These are phyloP conservation scores for Malthinus flaveolus DNA, from an alignment of 2,888 invertebrate genomes.

Conservation along the genomic window DNA sequence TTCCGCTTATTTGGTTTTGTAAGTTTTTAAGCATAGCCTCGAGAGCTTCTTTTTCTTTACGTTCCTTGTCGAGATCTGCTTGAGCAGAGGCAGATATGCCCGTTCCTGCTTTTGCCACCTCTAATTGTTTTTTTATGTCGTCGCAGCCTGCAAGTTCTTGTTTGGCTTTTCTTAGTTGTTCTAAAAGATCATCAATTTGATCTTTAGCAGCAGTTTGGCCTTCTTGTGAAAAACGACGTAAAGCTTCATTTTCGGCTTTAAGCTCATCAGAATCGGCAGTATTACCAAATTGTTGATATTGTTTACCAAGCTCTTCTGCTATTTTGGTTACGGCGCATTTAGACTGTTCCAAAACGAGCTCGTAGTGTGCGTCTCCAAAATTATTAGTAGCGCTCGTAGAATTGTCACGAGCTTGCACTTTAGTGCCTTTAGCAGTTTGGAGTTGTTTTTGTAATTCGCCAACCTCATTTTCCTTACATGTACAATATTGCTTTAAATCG, in stretches of 20 bases:
- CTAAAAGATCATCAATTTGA: constrained; percentile 46
- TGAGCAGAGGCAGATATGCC: constrained; percentile 11
- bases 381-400: not conserved
- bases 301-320: constrained; percentile 43
- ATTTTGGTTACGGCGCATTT: constrained; percentile 46
- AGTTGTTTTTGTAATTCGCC: no score
- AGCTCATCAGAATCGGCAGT: not conserved
- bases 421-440: no score
- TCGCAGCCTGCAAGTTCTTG: constrained; percentile 29
- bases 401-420: no score
- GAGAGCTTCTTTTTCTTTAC: constrained; percentile 42
- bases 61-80: constrained; percentile 34
- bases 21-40: constrained; percentile 41
- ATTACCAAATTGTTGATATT: constrained; percentile 27
- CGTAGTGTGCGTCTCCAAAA: constrained; percentile 11
- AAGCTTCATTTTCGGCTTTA: constrained; percentile 45
- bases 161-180: constrained; percentile 39
- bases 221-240: constrained; percentile 45
- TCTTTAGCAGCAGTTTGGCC: constrained; percentile 49
- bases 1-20: constrained; percentile 35
- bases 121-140: no score
- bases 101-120: not conserved
- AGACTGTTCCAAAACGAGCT: constrained; percentile 41
- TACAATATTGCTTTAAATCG: not conserved
- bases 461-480: no score